phyloP scores from a whole-genome alignment of 2,888 invertebrate species.

The Junonia oenone region DNA sequence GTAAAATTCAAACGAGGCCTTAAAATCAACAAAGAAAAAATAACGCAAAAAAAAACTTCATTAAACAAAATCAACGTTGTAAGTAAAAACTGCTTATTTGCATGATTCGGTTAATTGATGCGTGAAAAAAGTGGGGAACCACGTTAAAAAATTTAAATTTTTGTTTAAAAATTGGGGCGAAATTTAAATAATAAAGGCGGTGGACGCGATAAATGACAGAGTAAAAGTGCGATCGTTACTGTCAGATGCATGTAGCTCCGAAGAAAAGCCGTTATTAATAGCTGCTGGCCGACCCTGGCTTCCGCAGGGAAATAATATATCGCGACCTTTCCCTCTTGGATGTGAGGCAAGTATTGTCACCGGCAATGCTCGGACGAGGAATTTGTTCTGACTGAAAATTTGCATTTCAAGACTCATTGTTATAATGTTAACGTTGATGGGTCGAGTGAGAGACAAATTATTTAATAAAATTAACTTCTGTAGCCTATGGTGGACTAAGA shows the following conservation, averaged over 20 bases:
- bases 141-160: constrained; percentile 27
- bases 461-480: too few species aligned
- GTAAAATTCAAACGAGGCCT: background rate
- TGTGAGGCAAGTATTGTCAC: constrained; percentile 29
- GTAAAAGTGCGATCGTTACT: constrained; percentile 68
- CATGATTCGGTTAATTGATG: constrained; percentile 32
- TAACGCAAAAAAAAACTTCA: constrained; percentile 1
- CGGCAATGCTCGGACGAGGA: background rate
- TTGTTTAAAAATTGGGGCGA: constrained; percentile 30
- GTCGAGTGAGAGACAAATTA: too few species aligned
- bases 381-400: background rate
- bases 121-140: constrained; percentile 29
- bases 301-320: constrained; percentile 56
- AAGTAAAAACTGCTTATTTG: constrained; percentile 26
- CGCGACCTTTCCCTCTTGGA: constrained; percentile 48
- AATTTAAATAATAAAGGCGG: constrained; percentile 48
- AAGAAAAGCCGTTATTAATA: constrained; percentile 69
- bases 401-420: background rate
- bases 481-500: too few species aligned
- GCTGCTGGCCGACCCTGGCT: constrained; percentile 49
- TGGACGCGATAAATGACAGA: constrained; percentile 54
- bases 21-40: background rate
- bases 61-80: constrained; percentile 20
- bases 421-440: background rate
- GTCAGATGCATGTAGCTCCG: constrained; percentile 64